Percentiles rank a stretch among this genome's conserved stretches.
Evolutionary conservation across 2,797 vertebrate genomes (phyloP).

Genomic region (Halcyon smyrnensis): DNA sequence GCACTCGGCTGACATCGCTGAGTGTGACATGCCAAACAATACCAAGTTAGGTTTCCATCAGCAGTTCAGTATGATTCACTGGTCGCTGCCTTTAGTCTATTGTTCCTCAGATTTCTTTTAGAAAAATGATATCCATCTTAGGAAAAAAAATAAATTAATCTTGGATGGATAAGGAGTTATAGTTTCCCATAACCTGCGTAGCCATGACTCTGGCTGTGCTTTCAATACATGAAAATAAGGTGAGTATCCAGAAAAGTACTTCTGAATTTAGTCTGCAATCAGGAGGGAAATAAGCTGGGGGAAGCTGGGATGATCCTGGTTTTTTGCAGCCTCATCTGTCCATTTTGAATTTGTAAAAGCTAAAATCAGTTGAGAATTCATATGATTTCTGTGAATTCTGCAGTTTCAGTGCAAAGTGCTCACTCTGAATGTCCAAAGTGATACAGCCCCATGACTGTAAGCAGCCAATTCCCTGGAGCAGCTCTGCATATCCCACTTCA

Average conservation of each 20-base stretch:
- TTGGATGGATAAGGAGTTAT: neutral
- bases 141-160: neutral
- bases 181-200: neutral
- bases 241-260: neutral
- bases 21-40: neutral
- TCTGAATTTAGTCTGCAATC: neutral
- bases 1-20: neutral
- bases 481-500: neutral
- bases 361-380: neutral
- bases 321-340: neutral
- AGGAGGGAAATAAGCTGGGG: neutral
- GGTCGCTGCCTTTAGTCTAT: neutral
- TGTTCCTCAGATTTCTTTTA: neutral
- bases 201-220: neutral
- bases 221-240: rapidly evolving
- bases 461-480: neutral
- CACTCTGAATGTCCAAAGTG: rapidly evolving
- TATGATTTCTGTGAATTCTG: neutral
- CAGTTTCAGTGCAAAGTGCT: neutral
- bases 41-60: neutral
- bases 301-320: neutral
- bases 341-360: neutral
- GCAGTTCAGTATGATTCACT: slow-evolving; percentile 4
- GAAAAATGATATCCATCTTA: neutral
- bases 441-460: neutral